A percentile compares a stretch with the other conserved stretches of the same genome.
These are phyloP conservation scores for Papilio machaon DNA, from an alignment of 1,140 invertebrate genomes.

Conservation along the genomic window DNA sequence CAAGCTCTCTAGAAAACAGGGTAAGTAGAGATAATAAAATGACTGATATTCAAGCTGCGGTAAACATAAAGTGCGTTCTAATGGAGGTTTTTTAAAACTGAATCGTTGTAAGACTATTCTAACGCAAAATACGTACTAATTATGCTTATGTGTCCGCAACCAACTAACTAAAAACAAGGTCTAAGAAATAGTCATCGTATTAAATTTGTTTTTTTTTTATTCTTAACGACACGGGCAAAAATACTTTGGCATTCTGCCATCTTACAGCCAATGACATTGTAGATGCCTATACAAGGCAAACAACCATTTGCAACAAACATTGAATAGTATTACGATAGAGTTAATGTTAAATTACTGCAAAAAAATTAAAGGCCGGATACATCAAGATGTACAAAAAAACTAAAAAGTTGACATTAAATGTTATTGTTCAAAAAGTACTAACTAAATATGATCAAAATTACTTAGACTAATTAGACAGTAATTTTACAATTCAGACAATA, in stretches of 20 bases:
- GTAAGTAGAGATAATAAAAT: conserved; percentile 53
- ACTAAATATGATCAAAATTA: too few species aligned
- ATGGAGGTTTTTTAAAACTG: too few species aligned
- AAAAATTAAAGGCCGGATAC: not conserved
- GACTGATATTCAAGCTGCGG: not conserved
- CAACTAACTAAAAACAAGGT: too few species aligned
- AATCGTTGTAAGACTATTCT: too few species aligned
- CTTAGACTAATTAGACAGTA: too few species aligned
- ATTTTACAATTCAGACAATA: too few species aligned
- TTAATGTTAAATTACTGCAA: not conserved
- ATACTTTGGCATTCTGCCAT: not conserved
- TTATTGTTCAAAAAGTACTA: too few species aligned
- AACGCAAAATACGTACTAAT: too few species aligned
- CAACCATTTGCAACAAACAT: not conserved
- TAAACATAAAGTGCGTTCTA: too few species aligned
- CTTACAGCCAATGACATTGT: not conserved
- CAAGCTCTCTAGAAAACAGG: conserved; percentile 88
- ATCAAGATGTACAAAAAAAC: not conserved
- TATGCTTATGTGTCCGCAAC: too few species aligned
- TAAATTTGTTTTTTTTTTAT: not conserved
- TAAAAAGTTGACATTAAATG: too few species aligned
- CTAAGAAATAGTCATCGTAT: too few species aligned
- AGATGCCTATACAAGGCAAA: not conserved
- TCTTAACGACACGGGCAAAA: not conserved
- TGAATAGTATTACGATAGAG: not conserved